phyloP scores from a whole-genome alignment of 2,888 invertebrate genomes.

The Stictocephala bisonia region DNA sequence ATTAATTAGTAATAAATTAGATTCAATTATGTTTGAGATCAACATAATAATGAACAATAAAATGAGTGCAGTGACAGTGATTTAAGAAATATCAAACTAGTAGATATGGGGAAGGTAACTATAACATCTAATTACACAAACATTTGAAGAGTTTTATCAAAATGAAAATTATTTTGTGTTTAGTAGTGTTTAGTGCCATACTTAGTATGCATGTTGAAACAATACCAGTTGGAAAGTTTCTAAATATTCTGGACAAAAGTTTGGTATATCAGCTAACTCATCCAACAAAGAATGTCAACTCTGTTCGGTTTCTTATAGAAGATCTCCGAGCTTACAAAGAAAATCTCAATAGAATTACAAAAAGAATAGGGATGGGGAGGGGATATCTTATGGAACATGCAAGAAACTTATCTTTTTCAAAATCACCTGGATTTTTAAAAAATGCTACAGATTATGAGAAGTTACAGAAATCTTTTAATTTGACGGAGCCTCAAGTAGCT shows the following conservation, averaged over 20 bases:
- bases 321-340: slow-evolving; percentile 19
- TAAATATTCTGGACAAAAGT: slow-evolving; percentile 16
- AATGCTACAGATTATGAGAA: not conserved
- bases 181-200: not conserved
- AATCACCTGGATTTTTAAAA: not conserved
- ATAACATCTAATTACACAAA: too few species aligned
- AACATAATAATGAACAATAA: too few species aligned
- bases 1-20: too few species aligned
- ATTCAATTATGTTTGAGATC: too few species aligned
- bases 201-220: not conserved
- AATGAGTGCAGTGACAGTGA: too few species aligned
- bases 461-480: slow-evolving; percentile 7
- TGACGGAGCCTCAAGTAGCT: slow-evolving; percentile 4
- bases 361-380: not conserved
- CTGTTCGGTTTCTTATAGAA: slow-evolving; percentile 18
- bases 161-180: slow-evolving; percentile 6
- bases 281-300: slow-evolving; percentile 6
- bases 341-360: not conserved
- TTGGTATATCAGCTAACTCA: slow-evolving; percentile 21
- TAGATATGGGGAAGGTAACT: too few species aligned
- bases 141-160: too few species aligned
- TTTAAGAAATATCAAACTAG: too few species aligned
- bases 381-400: slow-evolving; percentile 24
- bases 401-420: not conserved
- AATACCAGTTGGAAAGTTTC: slow-evolving; percentile 23